Percentiles rank a stretch among this genome's conserved stretches.
phyloP scores from a whole-genome alignment of 2,797 vertebrate genomes.

The Takifugu rubripes region DNA sequence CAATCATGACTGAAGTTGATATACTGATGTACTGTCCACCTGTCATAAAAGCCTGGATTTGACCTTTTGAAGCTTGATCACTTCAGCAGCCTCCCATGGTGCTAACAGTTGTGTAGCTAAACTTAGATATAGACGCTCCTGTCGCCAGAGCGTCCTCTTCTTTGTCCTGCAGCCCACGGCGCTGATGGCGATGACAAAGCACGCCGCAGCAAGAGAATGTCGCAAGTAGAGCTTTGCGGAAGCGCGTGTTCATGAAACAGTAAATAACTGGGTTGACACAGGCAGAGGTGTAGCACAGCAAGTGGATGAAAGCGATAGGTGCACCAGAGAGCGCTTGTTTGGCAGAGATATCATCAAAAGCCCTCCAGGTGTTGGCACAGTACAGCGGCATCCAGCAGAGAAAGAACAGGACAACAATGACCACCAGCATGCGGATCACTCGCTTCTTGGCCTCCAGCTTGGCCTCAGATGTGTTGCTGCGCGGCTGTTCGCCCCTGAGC shows the following conservation, averaged over 20 bases:
- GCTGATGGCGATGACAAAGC: constrained; percentile 57
- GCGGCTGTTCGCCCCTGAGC: constrained; percentile 65
- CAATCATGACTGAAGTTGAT: constrained; percentile 23
- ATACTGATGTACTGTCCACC: constrained; percentile 8
- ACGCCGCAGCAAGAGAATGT: constrained; percentile 80
- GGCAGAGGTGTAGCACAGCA: constrained; percentile 87
- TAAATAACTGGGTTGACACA: constrained; percentile 95
- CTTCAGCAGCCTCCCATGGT: constrained; percentile 83
- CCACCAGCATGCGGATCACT: constrained; percentile 93
- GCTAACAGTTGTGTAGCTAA: constrained; percentile 95
- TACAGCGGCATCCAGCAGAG: constrained; percentile 95
- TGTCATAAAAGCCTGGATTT: constrained; percentile 13
- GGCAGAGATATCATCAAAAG: constrained; percentile 81
- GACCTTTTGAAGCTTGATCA: constrained; percentile 23
- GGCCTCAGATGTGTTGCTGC: constrained; percentile 82
- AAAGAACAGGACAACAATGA: constrained; percentile 92
- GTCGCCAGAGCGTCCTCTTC: constrained; percentile 79
- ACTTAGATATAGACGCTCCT: constrained; percentile 86
- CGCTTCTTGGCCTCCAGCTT: constrained; percentile 91
- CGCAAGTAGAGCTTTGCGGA: constrained; percentile 84
- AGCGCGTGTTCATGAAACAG: constrained; percentile 98
- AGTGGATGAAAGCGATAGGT: constrained; percentile 93
- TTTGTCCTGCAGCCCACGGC: constrained; percentile 61
- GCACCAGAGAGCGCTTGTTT: constrained; percentile 81
- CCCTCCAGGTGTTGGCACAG: constrained; percentile 91